A percentile compares a stretch with the other conserved stretches of the same genome.
phyloP scores from a whole-genome alignment of 2,888 invertebrate species.

The Nemoura dubitans region DNA sequence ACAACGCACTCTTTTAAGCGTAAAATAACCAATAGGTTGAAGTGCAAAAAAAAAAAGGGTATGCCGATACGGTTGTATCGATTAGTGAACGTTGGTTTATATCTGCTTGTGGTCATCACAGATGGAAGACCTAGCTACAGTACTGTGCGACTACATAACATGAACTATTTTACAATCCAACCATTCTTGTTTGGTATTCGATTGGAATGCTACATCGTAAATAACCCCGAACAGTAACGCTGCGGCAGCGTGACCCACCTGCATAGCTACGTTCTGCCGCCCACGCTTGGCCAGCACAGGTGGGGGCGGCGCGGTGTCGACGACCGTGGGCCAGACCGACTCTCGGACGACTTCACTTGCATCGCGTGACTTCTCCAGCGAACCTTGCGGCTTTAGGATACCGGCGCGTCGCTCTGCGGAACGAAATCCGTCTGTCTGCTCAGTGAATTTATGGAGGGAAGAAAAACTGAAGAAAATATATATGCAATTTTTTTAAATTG shows the following conservation, averaged over 20 bases:
- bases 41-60: too few relatives aligned
- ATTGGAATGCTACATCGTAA: too few relatives aligned
- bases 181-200: too few relatives aligned
- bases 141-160: too few relatives aligned
- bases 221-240: too few relatives aligned
- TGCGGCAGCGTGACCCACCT: not conserved
- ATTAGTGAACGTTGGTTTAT: too few relatives aligned
- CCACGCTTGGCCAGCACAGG: constrained; percentile 58
- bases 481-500: not conserved
- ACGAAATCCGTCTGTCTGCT: not conserved
- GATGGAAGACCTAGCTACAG: too few relatives aligned
- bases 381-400: constrained; percentile 77
- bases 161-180: too few relatives aligned
- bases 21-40: too few relatives aligned
- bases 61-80: too few relatives aligned
- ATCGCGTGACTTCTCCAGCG: constrained; percentile 72
- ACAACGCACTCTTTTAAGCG: too few relatives aligned
- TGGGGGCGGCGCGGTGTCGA: not conserved
- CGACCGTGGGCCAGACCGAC: constrained; percentile 43
- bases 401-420: constrained; percentile 67
- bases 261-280: constrained; percentile 81
- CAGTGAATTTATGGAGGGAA: not conserved
- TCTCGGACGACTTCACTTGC: constrained; percentile 58
- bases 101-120: too few relatives aligned
- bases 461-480: not conserved